Conservation (phyloP, 2,888 invertebrate species). For the Ecliptopera silaceata region DNA sequence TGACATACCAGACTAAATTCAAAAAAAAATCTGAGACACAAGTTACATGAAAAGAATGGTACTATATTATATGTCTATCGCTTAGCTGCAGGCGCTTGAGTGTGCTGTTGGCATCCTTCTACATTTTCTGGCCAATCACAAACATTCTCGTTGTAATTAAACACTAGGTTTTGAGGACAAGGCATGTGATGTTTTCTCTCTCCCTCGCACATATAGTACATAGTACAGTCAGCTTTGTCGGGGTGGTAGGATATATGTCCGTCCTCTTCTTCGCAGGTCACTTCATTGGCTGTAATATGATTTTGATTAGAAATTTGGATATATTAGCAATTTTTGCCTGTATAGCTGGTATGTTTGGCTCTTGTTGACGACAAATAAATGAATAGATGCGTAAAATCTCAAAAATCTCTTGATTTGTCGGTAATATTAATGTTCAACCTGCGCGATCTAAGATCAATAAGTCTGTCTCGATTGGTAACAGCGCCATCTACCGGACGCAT, state of each 20-base stretch:
- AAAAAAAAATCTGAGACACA: background rate
- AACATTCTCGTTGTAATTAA: constrained; percentile 95
- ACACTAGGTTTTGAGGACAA: constrained; percentile 95
- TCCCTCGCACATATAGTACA: constrained; percentile 98
- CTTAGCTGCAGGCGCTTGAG: constrained; percentile 75
- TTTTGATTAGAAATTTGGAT: background rate
- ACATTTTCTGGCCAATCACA: constrained; percentile 99
- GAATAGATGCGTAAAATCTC: too few relatives aligned
- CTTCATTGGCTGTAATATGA: constrained; percentile 89
- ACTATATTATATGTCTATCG: constrained; percentile 53
- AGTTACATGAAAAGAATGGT: background rate
- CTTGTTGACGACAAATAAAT: too few relatives aligned
- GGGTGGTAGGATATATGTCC: constrained; percentile 97
- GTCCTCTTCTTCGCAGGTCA: constrained; percentile 95
- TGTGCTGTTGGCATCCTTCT: constrained; percentile 88
- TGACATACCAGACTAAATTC: background rate
- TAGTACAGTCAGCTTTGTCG: constrained; percentile 95
- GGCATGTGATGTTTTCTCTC: constrained; percentile 98
- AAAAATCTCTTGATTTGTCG: too few relatives aligned
- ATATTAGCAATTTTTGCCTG: background rate
- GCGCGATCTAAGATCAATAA: too few relatives aligned
- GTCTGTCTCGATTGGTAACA: too few relatives aligned
- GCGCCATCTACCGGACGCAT: too few relatives aligned
- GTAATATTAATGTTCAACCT: too few relatives aligned
- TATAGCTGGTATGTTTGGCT: too few relatives aligned